phyloP scores from a whole-genome alignment of 2,113 vertebrate species.

The Butorides virescens region DNA sequence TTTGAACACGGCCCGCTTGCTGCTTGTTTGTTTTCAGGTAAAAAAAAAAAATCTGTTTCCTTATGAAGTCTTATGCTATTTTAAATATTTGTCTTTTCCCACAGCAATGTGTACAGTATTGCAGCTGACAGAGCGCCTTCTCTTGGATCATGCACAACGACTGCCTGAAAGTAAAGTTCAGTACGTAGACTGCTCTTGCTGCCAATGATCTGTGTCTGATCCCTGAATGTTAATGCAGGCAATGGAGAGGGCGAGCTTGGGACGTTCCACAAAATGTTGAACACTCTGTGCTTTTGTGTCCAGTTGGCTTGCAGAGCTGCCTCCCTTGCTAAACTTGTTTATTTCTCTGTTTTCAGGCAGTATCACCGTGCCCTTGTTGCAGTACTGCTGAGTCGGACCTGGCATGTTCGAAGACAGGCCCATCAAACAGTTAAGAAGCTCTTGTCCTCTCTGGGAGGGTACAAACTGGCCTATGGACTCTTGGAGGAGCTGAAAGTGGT shows the following conservation, averaged over 20 bases:
- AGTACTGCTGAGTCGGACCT: slow-evolving; percentile 84
- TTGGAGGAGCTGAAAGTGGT: slow-evolving; percentile 85
- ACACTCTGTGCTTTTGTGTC: neutral
- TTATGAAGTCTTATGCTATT: neutral
- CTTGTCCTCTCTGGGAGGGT: slow-evolving; percentile 85
- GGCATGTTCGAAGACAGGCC: slow-evolving; percentile 87
- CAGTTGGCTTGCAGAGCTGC: neutral
- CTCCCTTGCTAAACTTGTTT: neutral
- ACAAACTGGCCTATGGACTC: slow-evolving; percentile 85
- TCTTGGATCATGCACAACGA: slow-evolving; percentile 87
- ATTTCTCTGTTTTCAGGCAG: slow-evolving; percentile 76
- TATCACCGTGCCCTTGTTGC: slow-evolving; percentile 84
- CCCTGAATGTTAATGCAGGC: neutral
- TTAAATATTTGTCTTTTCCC: neutral
- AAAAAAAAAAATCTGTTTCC: neutral
- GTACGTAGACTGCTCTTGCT: slow-evolving; percentile 73
- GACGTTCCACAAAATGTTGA: neutral
- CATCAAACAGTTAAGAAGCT: slow-evolving; percentile 89
- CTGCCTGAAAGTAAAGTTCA: slow-evolving; percentile 87
- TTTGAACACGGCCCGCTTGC: neutral
- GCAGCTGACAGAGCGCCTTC: slow-evolving; percentile 89
- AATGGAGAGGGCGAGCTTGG: neutral
- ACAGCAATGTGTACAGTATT: slow-evolving; percentile 83
- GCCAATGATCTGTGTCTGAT: neutral
- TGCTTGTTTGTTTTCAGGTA: neutral